Evolutionary conservation across 2,113 vertebrate species (phyloP), one percentile per base, ranked within the genome.

Genomic region (Colinus virginianus): DNA sequence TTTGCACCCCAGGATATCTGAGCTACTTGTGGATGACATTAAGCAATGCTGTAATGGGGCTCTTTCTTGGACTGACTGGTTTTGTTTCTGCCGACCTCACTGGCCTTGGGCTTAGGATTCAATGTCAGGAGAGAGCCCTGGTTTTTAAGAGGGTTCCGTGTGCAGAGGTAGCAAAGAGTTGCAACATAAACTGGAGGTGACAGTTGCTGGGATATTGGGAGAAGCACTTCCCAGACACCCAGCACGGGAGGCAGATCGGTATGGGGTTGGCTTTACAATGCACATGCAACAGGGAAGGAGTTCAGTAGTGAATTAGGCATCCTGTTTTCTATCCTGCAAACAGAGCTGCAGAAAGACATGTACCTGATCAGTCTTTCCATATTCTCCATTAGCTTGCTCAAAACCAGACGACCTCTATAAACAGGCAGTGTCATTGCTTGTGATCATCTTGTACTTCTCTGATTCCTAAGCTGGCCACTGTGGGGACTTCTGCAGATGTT

Each of bases 231-330:
- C n/a, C 9, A 3, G 7, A 36, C 23, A 43, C 36, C 23, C 23
- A 23, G 26, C 5, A 20, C 40, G 56, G 17, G 26, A 38, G 42
- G 61, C 0, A 1, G 32, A 1, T 30, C 26, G 45, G 6, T 36
- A 9, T 16, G 62, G 40, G 9, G 7, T 5, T 53, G 34, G 20
- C 11, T 0, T 66, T 67, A 14, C 78, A 89, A 69, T 67, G 3
- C n/a, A 59, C 26, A 51, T 49, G 42, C 21, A 36, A n/a, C 16
- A 14, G 26, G 43, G 28, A 71, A 64, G 30, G 28, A 22, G 7
- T 7, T n/a, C 25, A 4, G 21, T 70, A 72, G 53, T 9, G 7
- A 72, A 6, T n/a, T 59, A 48, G 62, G 19, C 12, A 13, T 23
- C 13, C 58, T 19, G 4, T 26, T 66, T 53, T 46, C 36, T 20